These are phyloP conservation scores for Dendrocincla fuliginosa DNA, from an alignment of 2,797 vertebrate genomes.

Conservation along the genomic window DNA sequence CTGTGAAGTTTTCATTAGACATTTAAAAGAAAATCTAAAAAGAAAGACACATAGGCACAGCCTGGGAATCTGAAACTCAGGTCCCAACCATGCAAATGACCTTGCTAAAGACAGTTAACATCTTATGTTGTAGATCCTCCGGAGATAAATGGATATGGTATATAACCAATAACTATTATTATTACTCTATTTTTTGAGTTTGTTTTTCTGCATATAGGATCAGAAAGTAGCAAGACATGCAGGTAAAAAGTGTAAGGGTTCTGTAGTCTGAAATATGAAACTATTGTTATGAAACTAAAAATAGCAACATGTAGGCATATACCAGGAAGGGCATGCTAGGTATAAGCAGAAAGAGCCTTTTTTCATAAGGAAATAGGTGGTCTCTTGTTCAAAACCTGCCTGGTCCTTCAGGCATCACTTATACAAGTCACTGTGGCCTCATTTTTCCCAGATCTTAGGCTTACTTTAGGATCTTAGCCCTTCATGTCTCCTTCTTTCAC, in stretches of 20 bases:
- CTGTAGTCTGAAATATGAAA: not conserved
- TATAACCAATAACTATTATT: not conserved
- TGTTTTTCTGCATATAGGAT: not conserved
- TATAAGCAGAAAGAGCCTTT: not conserved
- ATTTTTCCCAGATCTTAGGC: not conserved
- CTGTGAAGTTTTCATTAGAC: not conserved
- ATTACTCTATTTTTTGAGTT: not conserved
- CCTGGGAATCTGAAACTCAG: not conserved
- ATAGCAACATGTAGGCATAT: not conserved
- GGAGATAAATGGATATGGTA: not conserved
- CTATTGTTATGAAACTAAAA: not conserved
- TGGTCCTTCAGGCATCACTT: not conserved
- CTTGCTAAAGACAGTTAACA: not conserved
- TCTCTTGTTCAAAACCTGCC: not conserved
- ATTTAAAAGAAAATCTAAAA: not conserved
- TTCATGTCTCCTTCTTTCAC: not conserved
- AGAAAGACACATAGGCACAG: not conserved
- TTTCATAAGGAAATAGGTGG: not conserved
- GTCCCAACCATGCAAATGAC: not conserved
- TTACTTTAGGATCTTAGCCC: not conserved
- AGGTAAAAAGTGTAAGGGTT: not conserved
- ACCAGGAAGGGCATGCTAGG: accelerated
- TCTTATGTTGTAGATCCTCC: not conserved
- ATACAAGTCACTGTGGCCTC: not conserved
- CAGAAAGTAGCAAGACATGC: not conserved